These are phyloP conservation scores for Procavia capensis DNA, from an alignment of 2,113 vertebrate species.

Conservation along the genomic window DNA sequence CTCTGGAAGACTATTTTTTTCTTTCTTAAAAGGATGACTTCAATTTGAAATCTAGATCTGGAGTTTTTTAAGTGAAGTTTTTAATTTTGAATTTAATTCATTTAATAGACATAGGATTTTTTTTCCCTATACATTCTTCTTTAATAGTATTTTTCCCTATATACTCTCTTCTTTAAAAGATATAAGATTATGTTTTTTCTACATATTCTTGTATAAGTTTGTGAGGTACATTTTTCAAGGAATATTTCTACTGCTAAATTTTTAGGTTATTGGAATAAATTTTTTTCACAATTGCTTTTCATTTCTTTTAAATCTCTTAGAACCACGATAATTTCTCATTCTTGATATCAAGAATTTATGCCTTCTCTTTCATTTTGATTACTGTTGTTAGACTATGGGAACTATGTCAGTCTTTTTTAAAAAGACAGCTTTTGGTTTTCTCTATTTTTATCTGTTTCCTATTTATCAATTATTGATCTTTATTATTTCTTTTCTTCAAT, in stretches of 20 bases:
- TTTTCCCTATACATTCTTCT: not conserved
- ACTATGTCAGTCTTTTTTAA: not conserved
- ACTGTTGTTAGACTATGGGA: not conserved
- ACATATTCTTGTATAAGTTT: not conserved
- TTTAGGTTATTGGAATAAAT: not conserved
- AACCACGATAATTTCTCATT: not conserved
- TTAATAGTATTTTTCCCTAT: not conserved
- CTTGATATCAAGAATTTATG: not conserved
- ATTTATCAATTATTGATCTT: not conserved
- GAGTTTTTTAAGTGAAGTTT: not conserved
- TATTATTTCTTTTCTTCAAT: not conserved
- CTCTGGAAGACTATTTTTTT: not conserved
- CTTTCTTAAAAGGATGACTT: not conserved
- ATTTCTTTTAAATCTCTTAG: not conserved
- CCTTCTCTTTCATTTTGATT: not conserved
- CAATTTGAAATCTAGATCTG: not conserved
- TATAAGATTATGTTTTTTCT: not conserved
- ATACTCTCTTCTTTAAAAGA: not conserved
- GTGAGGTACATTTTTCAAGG: not conserved
- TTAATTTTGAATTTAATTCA: not conserved
- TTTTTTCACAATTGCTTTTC: not conserved
- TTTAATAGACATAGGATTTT: not conserved
- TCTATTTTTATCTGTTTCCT: not conserved
- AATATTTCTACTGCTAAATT: conserved; percentile 13
- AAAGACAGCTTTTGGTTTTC: not conserved